Base-by-base conservation (phyloP, 2,888 invertebrate species). In the Cheilosia pagana region DNA sequence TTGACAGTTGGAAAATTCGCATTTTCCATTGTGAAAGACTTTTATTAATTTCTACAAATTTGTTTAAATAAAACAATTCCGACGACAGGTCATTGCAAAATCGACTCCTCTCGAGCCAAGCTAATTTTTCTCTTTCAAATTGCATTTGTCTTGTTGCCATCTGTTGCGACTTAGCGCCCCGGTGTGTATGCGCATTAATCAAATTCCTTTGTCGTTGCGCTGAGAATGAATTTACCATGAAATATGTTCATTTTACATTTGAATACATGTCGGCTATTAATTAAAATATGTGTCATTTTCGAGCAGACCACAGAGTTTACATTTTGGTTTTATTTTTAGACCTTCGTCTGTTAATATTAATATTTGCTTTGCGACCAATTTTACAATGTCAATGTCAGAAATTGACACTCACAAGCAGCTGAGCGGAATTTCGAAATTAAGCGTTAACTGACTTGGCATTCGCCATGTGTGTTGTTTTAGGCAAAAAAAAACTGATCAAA, bases 381-480 rank as follows among this genome's bases (percentile, higher is more conserved):
- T 57, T 59, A 52, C 72, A 79, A 35, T 79, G 72, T 71, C 59
- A 79, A 67, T 72, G 79, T 65, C 72, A 50, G 28, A 52, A 50
- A 60, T 63, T 45, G 35, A 59, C 25, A 52, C 50, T 16, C 41
- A 35, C 53, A 31, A 41, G 16, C 78, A 71, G 78, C 63, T 78
- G 71, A 53, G 52, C 41, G 6, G 14, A 59, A 65, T 72, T 53
- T 72, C 60, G 7, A 25, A 55, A 59, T 59, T 63, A n/a, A 50
- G 39, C 65, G 75, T 67, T 75, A 57, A 75, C 48, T 59, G 60
- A 62, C n/a, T 45, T 63, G 3, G 16, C 19, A 41, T 21, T 48
- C n/a, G 1, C 1, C 0, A 10, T 45, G 59, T 21, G 16, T 23
- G 31, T 57, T 57, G 0, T 35, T 35, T 35, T 7, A 21, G 23